These are phyloP conservation scores for Latheticus oryzae DNA, from an alignment of 2,888 invertebrate species.

Conservation along the genomic window DNA sequence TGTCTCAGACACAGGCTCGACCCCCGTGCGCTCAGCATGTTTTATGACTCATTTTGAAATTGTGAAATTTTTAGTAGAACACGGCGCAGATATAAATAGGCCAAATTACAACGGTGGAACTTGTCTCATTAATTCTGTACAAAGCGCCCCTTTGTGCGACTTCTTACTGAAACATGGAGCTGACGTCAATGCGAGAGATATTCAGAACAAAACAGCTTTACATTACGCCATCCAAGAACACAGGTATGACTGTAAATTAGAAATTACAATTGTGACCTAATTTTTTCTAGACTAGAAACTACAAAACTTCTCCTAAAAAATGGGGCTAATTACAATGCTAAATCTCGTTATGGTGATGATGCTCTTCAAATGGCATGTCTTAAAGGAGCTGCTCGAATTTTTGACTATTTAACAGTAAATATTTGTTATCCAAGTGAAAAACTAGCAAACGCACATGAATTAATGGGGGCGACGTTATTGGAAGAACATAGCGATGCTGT, in stretches of 20 bases:
- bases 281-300: constrained; percentile 75
- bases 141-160: constrained; percentile 83
- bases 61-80: constrained; percentile 79
- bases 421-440: constrained; percentile 75
- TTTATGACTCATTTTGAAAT: constrained; percentile 91
- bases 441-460: constrained; percentile 87
- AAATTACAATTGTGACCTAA: too few relatives aligned
- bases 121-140: constrained; percentile 93
- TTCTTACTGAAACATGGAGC: constrained; percentile 85
- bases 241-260: constrained; percentile 66
- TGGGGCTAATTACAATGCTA: constrained; percentile 82
- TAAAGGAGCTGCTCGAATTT: constrained; percentile 80
- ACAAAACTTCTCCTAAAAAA: constrained; percentile 82
- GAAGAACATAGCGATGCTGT: constrained; percentile 86
- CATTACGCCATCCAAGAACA: constrained; percentile 94
- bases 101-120: constrained; percentile 94
- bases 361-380: constrained; percentile 89
- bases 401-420: constrained; percentile 75
- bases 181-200: constrained; percentile 86
- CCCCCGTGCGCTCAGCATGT: constrained; percentile 91
- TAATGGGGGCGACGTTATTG: constrained; percentile 88
- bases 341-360: constrained; percentile 87
- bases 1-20: constrained; percentile 87
- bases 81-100: constrained; percentile 85
- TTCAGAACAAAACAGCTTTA: constrained; percentile 90